Evolutionary conservation across 2,113 vertebrate species (phyloP).

Genomic region (Colistium nudipinnis): DNA sequence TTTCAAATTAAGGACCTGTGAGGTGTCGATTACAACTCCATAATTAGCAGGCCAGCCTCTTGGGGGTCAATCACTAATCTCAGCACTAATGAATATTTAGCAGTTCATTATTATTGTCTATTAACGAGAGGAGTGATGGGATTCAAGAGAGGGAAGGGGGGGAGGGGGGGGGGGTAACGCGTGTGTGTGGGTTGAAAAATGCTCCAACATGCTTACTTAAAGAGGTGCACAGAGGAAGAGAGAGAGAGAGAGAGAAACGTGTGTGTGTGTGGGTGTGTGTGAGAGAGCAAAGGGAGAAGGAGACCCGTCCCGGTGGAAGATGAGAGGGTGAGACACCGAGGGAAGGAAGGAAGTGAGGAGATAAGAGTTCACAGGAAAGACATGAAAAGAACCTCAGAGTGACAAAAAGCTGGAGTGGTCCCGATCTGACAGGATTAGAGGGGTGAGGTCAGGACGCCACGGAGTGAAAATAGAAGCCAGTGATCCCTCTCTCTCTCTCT

Average conservation of each 20-base stretch:
- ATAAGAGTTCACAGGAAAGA: constrained; percentile 9
- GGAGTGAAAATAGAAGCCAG: constrained; percentile 26
- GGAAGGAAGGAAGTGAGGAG: constrained; percentile 8
- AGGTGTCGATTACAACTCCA: constrained; percentile 13
- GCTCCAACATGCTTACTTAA: not conserved
- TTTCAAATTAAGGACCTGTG: too few relatives aligned
- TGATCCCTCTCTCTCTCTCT: constrained; percentile 9
- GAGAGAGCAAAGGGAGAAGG: not conserved
- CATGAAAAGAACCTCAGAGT: constrained; percentile 33
- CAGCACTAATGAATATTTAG: constrained; percentile 56
- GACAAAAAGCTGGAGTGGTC: constrained; percentile 39
- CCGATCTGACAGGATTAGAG: constrained; percentile 51
- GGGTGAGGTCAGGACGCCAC: constrained; percentile 46
- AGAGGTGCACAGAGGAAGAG: not conserved
- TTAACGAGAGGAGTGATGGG: constrained; percentile 41
- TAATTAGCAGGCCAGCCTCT: constrained; percentile 20
- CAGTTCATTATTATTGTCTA: constrained; percentile 57
- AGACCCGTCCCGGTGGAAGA: constrained; percentile 29
- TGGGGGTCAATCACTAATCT: constrained; percentile 48
- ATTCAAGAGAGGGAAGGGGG: not conserved
- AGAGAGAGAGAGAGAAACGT: not conserved
- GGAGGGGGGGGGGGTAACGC: not conserved
- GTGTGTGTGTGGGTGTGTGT: not conserved
- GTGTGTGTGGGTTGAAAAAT: constrained; percentile 16
- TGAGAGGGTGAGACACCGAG: constrained; percentile 29